phyloP scores from a whole-genome alignment of 2,797 vertebrate species.

The Schizothorax lantsangensis region DNA sequence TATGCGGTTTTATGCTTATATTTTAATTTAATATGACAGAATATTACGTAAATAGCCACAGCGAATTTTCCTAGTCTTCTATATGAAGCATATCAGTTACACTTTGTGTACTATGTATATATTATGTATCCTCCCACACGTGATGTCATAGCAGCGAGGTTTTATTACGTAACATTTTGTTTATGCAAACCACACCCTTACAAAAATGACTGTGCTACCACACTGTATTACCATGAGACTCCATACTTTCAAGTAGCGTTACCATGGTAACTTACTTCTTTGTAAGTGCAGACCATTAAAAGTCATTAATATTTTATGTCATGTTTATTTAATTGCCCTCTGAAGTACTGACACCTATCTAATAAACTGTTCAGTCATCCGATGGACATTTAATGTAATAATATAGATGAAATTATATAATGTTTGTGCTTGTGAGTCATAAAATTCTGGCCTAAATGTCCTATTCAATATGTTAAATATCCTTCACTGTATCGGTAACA shows the following conservation, averaged over 20 bases:
- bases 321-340: slow-evolving; percentile 6
- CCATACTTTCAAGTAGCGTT: background rate
- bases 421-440: background rate
- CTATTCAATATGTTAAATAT: background rate
- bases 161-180: slow-evolving; percentile 31
- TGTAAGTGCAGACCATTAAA: background rate
- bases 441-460: background rate
- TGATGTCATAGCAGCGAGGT: background rate
- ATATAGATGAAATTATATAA: background rate
- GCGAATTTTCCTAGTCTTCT: background rate
- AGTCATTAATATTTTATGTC: background rate
- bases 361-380: background rate
- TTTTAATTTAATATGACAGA: no score
- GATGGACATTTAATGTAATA: background rate
- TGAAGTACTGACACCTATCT: background rate
- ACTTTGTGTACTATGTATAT: background rate
- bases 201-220: background rate
- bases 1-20: background rate
- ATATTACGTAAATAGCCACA: background rate
- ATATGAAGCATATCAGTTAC: background rate
- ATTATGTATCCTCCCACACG: slow-evolving; percentile 32
- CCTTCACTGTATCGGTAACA: background rate
- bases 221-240: background rate
- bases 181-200: slow-evolving; percentile 4
- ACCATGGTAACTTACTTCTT: background rate